These are phyloP conservation scores for Petrophora chlorosata DNA, from an alignment of 2,888 invertebrate genomes.

Conservation along the genomic window DNA sequence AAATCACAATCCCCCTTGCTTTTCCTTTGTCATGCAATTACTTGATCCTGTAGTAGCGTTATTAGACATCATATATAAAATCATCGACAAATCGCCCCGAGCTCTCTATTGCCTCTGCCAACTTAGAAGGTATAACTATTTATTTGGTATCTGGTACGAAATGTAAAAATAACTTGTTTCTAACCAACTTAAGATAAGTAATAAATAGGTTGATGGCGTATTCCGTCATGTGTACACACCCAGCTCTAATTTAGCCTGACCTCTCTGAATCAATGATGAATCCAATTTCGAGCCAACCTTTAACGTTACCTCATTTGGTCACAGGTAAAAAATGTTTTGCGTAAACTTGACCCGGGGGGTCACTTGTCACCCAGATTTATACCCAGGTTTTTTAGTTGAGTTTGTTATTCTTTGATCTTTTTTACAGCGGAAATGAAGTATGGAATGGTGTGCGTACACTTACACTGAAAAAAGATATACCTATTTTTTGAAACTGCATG, in stretches of 20 bases:
- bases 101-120: no score
- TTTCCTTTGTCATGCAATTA: no score
- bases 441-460: conserved; percentile 8
- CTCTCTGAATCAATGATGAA: conserved; percentile 75
- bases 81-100: no score
- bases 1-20: no score
- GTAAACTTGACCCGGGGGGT: conserved; percentile 49
- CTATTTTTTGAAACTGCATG: no score
- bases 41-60: no score
- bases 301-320: conserved; percentile 54
- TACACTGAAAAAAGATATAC: background rate
- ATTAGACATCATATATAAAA: no score
- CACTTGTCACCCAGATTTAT: conserved; percentile 51
- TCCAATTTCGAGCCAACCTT: conserved; percentile 60
- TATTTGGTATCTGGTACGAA: background rate
- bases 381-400: conserved; percentile 25
- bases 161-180: background rate
- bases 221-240: conserved; percentile 47
- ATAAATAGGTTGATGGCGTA: conserved; percentile 35
- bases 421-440: conserved; percentile 14
- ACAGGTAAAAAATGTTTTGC: conserved; percentile 59
- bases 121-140: no score
- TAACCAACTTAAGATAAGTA: background rate
- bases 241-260: conserved; percentile 55
- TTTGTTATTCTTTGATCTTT: conserved; percentile 42